phyloP scores from a whole-genome alignment of 2,888 invertebrate species.

The Drosophila atroscutellata region DNA sequence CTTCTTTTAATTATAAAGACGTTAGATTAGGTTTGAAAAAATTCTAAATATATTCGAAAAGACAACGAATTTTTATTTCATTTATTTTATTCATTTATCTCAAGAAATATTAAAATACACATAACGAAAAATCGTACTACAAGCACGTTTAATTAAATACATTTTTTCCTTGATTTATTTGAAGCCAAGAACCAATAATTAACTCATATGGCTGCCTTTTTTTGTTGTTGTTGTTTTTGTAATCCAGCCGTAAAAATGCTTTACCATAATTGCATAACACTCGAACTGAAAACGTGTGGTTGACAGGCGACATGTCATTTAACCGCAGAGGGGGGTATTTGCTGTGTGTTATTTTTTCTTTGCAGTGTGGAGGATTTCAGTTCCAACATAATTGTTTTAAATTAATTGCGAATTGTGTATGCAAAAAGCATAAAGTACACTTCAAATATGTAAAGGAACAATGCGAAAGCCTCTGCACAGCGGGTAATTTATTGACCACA shows the following conservation, averaged over 20 bases:
- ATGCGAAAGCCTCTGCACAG: constrained; percentile 62
- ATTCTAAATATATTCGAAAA: background rate
- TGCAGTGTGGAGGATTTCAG: constrained; percentile 14
- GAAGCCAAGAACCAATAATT: constrained; percentile 47
- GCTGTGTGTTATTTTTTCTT: constrained; percentile 17
- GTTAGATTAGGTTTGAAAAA: background rate
- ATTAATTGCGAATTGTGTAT: constrained; percentile 77
- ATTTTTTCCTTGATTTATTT: background rate
- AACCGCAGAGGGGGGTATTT: constrained; percentile 55
- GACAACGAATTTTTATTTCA: background rate
- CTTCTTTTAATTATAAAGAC: background rate
- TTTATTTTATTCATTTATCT: background rate
- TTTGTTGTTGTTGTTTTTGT: constrained; percentile 12
- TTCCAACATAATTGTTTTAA: constrained; percentile 74
- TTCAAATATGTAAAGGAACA: constrained; percentile 74
- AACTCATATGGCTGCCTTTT: constrained; percentile 20
- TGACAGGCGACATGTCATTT: constrained; percentile 80
- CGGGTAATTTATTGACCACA: constrained; percentile 76
- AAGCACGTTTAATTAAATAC: background rate
- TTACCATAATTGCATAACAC: constrained; percentile 70
- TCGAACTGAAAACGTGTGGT: constrained; percentile 68
- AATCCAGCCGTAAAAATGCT: constrained; percentile 52
- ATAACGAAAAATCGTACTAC: background rate
- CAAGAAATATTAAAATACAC: background rate
- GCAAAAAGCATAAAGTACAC: constrained; percentile 77